These are phyloP conservation scores for Tetramorium simillimum DNA, from an alignment of 1,140 invertebrate genomes.

Conservation along the genomic window DNA sequence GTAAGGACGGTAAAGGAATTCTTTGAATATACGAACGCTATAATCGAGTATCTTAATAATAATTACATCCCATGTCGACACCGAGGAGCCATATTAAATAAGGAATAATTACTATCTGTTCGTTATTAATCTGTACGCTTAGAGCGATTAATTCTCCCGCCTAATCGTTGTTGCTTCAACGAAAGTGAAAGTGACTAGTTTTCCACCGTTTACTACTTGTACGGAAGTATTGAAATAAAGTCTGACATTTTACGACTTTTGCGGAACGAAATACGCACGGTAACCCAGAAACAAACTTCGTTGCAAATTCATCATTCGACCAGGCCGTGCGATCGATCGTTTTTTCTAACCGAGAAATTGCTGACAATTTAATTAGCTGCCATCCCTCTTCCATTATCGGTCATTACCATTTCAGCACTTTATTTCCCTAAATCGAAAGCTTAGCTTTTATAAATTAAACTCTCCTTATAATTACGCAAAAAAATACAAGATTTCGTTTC, in stretches of 20 bases:
- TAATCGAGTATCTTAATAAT: slow-evolving; percentile 50
- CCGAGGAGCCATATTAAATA: slow-evolving; percentile 61
- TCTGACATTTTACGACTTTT: slow-evolving; percentile 36
- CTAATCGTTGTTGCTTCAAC: slow-evolving; percentile 45
- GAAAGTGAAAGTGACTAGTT: slow-evolving; percentile 50
- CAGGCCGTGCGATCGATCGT: background rate
- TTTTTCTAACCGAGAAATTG: background rate
- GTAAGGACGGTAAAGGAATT: slow-evolving; percentile 55
- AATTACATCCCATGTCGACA: slow-evolving; percentile 43
- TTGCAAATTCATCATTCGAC: background rate
- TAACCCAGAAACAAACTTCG: slow-evolving; percentile 29
- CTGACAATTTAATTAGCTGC: slow-evolving; percentile 1
- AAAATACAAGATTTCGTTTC: background rate
- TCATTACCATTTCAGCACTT: background rate
- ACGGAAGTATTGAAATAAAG: slow-evolving; percentile 17
- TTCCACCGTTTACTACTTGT: slow-evolving; percentile 7
- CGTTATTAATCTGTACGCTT: slow-evolving; percentile 66
- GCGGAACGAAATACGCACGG: slow-evolving; percentile 20
- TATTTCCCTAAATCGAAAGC: background rate
- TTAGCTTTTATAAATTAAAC: background rate
- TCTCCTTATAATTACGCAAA: background rate
- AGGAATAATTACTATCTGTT: slow-evolving; percentile 63
- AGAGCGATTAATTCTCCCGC: slow-evolving; percentile 32
- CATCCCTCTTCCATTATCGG: background rate
- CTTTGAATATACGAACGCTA: slow-evolving; percentile 28